phyloP scores from a whole-genome alignment of 2,888 invertebrate species.

The Odontomyia ornata region DNA sequence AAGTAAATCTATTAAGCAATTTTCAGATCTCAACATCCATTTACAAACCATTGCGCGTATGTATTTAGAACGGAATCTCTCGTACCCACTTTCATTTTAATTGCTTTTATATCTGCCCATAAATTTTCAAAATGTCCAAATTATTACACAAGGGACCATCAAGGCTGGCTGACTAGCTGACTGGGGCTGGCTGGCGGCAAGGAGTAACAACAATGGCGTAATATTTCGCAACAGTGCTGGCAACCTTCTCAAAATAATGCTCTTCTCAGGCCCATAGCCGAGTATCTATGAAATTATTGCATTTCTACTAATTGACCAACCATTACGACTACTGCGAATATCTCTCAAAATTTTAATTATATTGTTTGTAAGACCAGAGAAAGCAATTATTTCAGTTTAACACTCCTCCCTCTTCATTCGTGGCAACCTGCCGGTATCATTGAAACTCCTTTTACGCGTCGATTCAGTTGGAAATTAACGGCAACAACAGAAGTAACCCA shows the following conservation, averaged over 20 bases:
- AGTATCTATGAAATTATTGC: slow-evolving; percentile 34
- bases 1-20: no score
- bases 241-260: slow-evolving; percentile 16
- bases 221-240: neutral
- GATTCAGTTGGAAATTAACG: neutral
- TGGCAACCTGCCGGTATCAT: no score
- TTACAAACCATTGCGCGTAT: no score
- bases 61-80: slow-evolving; percentile 6
- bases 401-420: neutral
- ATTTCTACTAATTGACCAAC: slow-evolving; percentile 36
- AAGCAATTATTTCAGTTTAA: slow-evolving; percentile 31
- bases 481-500: neutral
- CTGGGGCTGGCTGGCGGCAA: neutral
- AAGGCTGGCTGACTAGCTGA: neutral
- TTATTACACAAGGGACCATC: slow-evolving; percentile 22
- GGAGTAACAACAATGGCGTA: neutral
- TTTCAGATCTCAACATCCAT: no score
- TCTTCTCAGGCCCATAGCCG: neutral
- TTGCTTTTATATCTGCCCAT: slow-evolving; percentile 25
- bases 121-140: slow-evolving; percentile 32
- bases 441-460: neutral
- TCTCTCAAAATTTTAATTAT: slow-evolving; percentile 39
- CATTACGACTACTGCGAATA: slow-evolving; percentile 31
- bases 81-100: slow-evolving; percentile 13
- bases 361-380: slow-evolving; percentile 42